Percentiles rank a stretch among this genome's conserved stretches.
phyloP scores from a whole-genome alignment of 2,888 invertebrate species.

The Eristalis intricaria region DNA sequence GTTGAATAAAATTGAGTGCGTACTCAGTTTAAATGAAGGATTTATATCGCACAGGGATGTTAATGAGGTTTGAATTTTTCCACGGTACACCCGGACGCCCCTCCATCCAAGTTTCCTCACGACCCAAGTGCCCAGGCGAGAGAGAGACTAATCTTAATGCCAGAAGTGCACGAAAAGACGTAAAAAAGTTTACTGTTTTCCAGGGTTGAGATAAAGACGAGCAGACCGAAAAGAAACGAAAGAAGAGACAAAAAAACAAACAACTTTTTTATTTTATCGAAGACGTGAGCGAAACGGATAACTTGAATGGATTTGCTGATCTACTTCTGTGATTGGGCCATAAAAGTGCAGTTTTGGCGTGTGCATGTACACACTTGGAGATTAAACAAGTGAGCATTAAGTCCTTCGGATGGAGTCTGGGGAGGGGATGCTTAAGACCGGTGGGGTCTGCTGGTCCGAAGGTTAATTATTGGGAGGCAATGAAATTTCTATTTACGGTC shows the following conservation, averaged over 20 bases:
- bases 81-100: neutral
- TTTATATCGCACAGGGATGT: slow-evolving; percentile 29
- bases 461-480: neutral
- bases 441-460: neutral
- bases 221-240: no score
- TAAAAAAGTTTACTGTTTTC: slow-evolving; percentile 22
- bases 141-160: neutral
- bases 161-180: neutral
- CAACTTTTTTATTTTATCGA: slow-evolving; percentile 12
- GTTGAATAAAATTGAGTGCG: slow-evolving; percentile 38
- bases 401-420: neutral
- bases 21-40: slow-evolving; percentile 37
- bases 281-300: slow-evolving; percentile 13
- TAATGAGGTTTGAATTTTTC: slow-evolving; percentile 37
- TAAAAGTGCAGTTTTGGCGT: slow-evolving; percentile 4
- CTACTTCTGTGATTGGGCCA: neutral
- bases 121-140: neutral
- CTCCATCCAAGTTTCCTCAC: neutral
- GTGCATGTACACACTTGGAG: slow-evolving; percentile 7
- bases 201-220: neutral
- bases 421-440: neutral
- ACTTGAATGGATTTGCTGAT: slow-evolving; percentile 20
- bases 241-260: neutral
- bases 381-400: neutral
- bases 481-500: neutral